These are phyloP conservation scores for Agrotis ipsilon DNA, from an alignment of 2,888 invertebrate species.

Conservation along the genomic window DNA sequence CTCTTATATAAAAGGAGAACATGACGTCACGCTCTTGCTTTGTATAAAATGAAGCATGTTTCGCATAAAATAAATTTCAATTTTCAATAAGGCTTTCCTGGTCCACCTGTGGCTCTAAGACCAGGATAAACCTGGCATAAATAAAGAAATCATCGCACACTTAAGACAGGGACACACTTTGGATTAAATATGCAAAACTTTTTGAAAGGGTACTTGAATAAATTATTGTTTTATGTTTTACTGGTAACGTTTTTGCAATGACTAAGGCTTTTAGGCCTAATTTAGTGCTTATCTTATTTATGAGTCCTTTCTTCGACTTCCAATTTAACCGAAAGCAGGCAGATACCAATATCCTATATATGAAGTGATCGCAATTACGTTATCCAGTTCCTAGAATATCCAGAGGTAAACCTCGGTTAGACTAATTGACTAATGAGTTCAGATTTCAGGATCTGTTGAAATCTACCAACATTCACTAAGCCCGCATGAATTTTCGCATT, in stretches of 20 bases:
- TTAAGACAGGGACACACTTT: constrained; percentile 48
- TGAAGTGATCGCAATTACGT: too few species aligned
- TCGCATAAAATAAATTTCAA: constrained; percentile 47
- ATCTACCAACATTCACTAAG: too few species aligned
- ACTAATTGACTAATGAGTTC: too few species aligned
- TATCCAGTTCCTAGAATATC: too few species aligned
- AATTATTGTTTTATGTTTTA: constrained; percentile 35
- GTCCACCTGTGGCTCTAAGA: constrained; percentile 56
- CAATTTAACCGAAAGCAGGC: not conserved
- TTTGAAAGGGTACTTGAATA: constrained; percentile 56
- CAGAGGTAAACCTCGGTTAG: too few species aligned
- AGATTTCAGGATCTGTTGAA: too few species aligned
- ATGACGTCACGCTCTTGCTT: constrained; percentile 20
- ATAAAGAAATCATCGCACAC: constrained; percentile 50
- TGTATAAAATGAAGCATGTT: constrained; percentile 30
- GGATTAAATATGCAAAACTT: constrained; percentile 57
- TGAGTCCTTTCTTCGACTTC: not conserved
- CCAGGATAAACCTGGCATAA: constrained; percentile 41
- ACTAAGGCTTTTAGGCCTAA: constrained; percentile 1
- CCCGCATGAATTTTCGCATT: too few species aligned
- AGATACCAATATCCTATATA: too few species aligned
- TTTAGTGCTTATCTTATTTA: constrained; percentile 17
- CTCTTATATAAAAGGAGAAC: not conserved
- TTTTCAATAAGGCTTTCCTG: constrained; percentile 52
- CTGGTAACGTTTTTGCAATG: constrained; percentile 16